A percentile compares a stretch with the other conserved stretches of the same genome.
Evolutionary conservation across 2,888 invertebrate genomes (phyloP).

Genomic region (Nebria brevicollis): DNA sequence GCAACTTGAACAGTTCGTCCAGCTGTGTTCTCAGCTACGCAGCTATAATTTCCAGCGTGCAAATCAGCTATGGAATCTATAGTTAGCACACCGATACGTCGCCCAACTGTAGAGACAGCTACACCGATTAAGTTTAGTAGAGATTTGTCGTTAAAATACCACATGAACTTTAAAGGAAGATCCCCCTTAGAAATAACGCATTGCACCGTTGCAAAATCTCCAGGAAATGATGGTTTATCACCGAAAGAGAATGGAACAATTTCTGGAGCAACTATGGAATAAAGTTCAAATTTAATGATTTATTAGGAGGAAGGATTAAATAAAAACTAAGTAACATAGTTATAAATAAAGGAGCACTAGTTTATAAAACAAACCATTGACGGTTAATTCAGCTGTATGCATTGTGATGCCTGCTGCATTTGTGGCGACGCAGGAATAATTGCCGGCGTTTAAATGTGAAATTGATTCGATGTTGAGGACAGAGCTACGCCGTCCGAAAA

Average conservation of each 20-base stretch:
- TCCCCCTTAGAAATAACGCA: slow-evolving; percentile 78
- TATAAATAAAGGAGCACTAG: background rate
- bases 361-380: slow-evolving; percentile 68
- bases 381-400: slow-evolving; percentile 68
- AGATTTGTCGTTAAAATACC: slow-evolving; percentile 74
- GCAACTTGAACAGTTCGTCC: slow-evolving; percentile 66
- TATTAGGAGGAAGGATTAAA: background rate
- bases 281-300: background rate
- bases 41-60: slow-evolving; percentile 76
- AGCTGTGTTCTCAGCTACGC: slow-evolving; percentile 69
- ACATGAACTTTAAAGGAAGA: slow-evolving; percentile 75
- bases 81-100: slow-evolving; percentile 67
- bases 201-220: slow-evolving; percentile 72
- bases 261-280: slow-evolving; percentile 72
- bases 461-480: slow-evolving; percentile 71
- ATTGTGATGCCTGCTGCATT: slow-evolving; percentile 68
- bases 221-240: slow-evolving; percentile 68
- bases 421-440: slow-evolving; percentile 71
- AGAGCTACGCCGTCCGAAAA: slow-evolving; percentile 69
- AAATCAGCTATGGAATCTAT: slow-evolving; percentile 63
- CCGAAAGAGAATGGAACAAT: slow-evolving; percentile 73
- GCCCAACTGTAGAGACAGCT: slow-evolving; percentile 62
- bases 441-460: slow-evolving; percentile 70
- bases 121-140: slow-evolving; percentile 66
- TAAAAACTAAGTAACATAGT: background rate